These are phyloP conservation scores for Paratilapia polleni DNA, from an alignment of 2,113 vertebrate genomes.

Conservation along the genomic window DNA sequence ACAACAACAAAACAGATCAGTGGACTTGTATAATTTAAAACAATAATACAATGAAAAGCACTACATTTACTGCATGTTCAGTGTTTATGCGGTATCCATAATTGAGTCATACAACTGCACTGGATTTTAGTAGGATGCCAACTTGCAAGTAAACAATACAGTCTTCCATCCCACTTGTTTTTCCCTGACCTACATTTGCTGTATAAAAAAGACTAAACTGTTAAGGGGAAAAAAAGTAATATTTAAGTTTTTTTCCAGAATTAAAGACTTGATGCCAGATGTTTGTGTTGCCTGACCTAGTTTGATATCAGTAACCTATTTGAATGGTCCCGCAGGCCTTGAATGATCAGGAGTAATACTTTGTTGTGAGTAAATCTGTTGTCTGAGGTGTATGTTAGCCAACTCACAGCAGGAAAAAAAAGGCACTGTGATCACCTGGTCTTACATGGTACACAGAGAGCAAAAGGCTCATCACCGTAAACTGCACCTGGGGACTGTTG, in stretches of 20 bases:
- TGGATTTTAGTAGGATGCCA: not conserved
- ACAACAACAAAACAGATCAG: too few relatives aligned
- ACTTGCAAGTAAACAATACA: not conserved
- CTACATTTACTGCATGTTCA: too few relatives aligned
- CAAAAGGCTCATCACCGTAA: not conserved
- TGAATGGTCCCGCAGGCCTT: rapidly evolving
- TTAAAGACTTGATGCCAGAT: not conserved
- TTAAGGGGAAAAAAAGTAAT: not conserved
- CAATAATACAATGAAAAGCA: too few relatives aligned
- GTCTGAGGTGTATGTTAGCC: not conserved
- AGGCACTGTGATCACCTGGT: too few relatives aligned
- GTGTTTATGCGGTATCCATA: too few relatives aligned
- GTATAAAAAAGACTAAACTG: too few relatives aligned
- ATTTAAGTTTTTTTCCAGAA: too few relatives aligned
- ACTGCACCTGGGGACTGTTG: not conserved
- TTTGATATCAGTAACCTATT: too few relatives aligned
- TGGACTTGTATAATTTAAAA: too few relatives aligned
- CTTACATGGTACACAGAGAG: not conserved
- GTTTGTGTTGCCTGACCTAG: too few relatives aligned
- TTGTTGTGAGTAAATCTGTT: not conserved
- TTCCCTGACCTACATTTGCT: not conserved
- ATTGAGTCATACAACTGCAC: rapidly evolving
- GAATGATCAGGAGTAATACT: rapidly evolving
- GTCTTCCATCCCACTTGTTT: not conserved
- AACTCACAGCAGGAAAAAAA: not conserved